Evolutionary conservation across 2,113 vertebrate genomes (phyloP), one percentile per base, ranked within the genome.

Genomic region (Heptranchias perlo): DNA sequence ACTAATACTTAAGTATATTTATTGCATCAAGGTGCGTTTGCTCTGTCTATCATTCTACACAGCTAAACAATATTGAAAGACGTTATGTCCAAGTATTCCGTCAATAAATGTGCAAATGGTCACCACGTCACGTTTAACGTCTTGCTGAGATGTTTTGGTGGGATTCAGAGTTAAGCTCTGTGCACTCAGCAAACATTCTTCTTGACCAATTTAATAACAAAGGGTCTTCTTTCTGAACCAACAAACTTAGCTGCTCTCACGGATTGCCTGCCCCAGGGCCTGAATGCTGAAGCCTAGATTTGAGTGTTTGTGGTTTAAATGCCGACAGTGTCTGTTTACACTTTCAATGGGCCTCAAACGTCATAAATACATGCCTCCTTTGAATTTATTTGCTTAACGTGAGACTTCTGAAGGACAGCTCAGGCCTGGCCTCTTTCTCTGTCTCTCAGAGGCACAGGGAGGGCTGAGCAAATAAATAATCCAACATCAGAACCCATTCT

Each of bases 11-110:
- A 82, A 82, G 78, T 4, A 21, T 82, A 82, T 44, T 18, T 47
- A 39, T 64, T 93, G 18, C 35, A 62, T 39, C 4, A 62, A 93
- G 5, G 89, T 62, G 58, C 44, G 58, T 39, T 64, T 62, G 5
- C 18, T 93, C 58, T 21, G 21, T 44, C 31, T 39, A 21, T 62
- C n/a, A 44, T 25, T 39, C 31, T 92, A 18, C 31, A n/a, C 54
- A n/a, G 18, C 98, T 98, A 97, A 97, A 97, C 97, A 96, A 97
- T 98, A 98, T 98, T 98, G 98, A 98, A 97, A 98, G 98, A 98
- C 98, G 98, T 98, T 98, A 97, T 98, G 98, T 98, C 97, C 98
- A 96, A 97, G 97, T 98, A 98, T 96, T 98, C 97, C 96, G 96
- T 96, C 96, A 96, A 54, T 97, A 89, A 47, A 76, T 23, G 78